Conservation (phyloP, 2,113 vertebrate species). For the Corythaeola cristata region DNA sequence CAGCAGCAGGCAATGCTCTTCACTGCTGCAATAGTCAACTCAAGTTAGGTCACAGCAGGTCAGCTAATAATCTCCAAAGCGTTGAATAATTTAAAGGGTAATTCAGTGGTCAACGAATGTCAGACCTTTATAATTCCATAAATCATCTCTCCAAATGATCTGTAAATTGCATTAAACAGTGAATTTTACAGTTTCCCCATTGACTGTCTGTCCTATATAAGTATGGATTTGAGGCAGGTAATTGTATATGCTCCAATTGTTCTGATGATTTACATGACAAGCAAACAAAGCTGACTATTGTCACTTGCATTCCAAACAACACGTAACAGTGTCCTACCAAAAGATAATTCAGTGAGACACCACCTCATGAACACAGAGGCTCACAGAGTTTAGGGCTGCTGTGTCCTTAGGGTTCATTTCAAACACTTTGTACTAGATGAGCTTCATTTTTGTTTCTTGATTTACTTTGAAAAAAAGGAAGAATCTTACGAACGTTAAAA, state of each 20-base stretch:
- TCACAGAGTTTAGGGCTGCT: not conserved
- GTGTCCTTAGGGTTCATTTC: not conserved
- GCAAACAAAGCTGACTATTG: not conserved
- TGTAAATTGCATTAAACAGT: conserved; percentile 22
- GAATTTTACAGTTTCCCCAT: conserved; percentile 5
- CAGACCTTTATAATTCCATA: conserved; percentile 60
- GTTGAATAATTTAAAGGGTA: conserved; percentile 70
- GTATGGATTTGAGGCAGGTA: not conserved
- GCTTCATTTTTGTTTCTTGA: not conserved
- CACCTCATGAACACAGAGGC: not conserved
- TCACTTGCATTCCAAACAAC: not conserved
- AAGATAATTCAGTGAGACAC: not conserved
- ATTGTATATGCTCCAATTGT: not conserved
- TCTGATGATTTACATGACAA: conserved; percentile 25
- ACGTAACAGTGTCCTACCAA: not conserved
- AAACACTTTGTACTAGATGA: not conserved
- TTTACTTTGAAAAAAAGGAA: not conserved
- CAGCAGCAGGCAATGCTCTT: not conserved
- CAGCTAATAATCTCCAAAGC: conserved; percentile 31
- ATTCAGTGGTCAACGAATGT: conserved; percentile 24
- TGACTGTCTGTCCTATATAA: not conserved
- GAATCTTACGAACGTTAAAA: not conserved
- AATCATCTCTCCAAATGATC: conserved; percentile 51
- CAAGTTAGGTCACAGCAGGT: not conserved
- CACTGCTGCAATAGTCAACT: not conserved